A percentile compares a stretch with the other conserved stretches of the same genome.
Evolutionary conservation across 1,140 invertebrate species (phyloP).

Genomic region (Neotoxoptera formosana): DNA sequence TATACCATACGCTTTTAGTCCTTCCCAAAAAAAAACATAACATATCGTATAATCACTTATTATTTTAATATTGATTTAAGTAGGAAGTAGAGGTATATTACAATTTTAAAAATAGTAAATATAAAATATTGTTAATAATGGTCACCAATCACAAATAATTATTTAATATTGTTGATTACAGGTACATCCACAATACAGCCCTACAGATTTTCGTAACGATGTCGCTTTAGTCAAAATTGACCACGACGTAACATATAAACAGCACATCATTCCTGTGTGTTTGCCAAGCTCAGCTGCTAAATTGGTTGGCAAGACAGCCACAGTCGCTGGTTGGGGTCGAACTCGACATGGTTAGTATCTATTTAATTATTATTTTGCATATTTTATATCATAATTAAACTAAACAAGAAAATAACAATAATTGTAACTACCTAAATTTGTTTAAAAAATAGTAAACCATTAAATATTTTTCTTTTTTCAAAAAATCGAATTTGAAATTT

Average conservation of each 20-base stretch:
- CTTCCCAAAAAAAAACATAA: no score
- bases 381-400: neutral
- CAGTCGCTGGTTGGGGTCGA: conserved; percentile 89
- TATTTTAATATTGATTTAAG: no score
- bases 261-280: conserved; percentile 89
- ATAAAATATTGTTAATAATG: neutral
- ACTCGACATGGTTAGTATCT: conserved; percentile 76
- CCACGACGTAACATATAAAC: conserved; percentile 80
- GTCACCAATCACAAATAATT: neutral
- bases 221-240: conserved; percentile 85
- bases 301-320: conserved; percentile 82
- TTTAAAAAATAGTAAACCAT: no score
- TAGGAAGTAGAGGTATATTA: no score
- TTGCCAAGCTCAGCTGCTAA: conserved; percentile 78
- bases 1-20: no score
- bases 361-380: neutral
- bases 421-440: neutral
- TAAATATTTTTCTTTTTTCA: no score
- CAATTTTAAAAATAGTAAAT: no score
- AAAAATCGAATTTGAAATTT: no score
- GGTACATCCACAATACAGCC: conserved; percentile 85
- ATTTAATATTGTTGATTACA: conserved; percentile 60
- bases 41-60: no score
- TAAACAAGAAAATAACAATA: neutral
- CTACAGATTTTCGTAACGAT: conserved; percentile 88